Evolutionary conservation across 2,113 vertebrate genomes (phyloP), one percentile per base, ranked within the genome.

Genomic region (Burhinus oedicnemus): DNA sequence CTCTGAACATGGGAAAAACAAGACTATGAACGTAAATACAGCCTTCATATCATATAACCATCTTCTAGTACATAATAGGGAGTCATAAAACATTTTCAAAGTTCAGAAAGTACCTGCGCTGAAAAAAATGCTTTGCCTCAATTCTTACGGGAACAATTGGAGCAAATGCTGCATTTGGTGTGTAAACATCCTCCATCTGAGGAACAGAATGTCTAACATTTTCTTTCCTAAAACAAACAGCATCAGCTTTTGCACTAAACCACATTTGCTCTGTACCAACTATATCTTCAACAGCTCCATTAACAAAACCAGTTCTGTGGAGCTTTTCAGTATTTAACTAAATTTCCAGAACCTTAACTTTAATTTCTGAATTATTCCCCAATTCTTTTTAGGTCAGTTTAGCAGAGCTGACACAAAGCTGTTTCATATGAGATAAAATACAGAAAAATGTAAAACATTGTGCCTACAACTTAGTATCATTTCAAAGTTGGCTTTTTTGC

Each of bases 41-140:
- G 66, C 49, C 25, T 83, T 75, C 30, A 5, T 29, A 34, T 57
- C 61, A 38, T 14, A 72, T 34, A 90, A 61, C 36, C 44, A 81
- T 69, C 62, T 75, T 52, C 69, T 51, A 77, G 81, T 18, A 76
- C 72, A 44, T 89, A 57, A 34, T 17, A 36, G 84, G 65, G 80
- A 92, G 45, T 25, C 72, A 80, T 57, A 58, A 71, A 91, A 77
- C 54, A 64, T 80, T 80, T 94, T 70, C 58, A 75, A 95, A 93
- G 87, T 83, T 82, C 45, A 81, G 8, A 70, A 90, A 91, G 27
- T 61, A 51, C 62, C 88, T 66, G 42, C 74, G 32, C 18, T 80
- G 87, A 65, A 87, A 86, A 90, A 91, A 89, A 32, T 22, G 81
- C 51, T 94, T 94, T 89, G 62, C 77, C n/a, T 85, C 72, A 87